A percentile compares a stretch with the other conserved stretches of the same genome.
Conservation (phyloP, 2,888 invertebrate species). For the Tolmerus cingulatus region DNA sequence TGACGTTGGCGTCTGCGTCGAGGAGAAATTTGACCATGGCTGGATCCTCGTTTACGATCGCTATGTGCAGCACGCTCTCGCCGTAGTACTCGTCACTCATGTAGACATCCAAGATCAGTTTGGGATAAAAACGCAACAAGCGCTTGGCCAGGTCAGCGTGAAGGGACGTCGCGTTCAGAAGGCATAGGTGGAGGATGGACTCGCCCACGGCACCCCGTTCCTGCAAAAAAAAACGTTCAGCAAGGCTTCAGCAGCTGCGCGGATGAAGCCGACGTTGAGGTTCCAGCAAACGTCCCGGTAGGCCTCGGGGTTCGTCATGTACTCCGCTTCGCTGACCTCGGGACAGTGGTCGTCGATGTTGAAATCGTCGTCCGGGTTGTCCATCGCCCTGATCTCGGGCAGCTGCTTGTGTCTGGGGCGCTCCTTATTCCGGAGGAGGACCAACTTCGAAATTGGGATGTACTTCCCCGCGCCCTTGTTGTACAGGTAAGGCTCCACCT, state of each 20-base stretch:
- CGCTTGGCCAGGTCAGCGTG: conserved; percentile 94
- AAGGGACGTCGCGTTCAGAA: conserved; percentile 88
- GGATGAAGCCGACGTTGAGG: conserved; percentile 67
- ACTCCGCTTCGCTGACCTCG: conserved; percentile 70
- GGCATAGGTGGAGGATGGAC: conserved; percentile 90
- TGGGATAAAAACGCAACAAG: conserved; percentile 89
- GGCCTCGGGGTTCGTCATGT: conserved; percentile 71
- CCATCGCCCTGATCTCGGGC: conserved; percentile 78
- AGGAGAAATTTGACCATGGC: conserved; percentile 95
- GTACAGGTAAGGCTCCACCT: conserved; percentile 91
- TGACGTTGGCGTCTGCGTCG: conserved; percentile 89
- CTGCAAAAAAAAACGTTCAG: conserved; percentile 56
- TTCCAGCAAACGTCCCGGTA: conserved; percentile 93
- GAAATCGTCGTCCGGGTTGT: conserved; percentile 85
- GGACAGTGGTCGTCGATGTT: conserved; percentile 82
- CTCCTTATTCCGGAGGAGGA: conserved; percentile 86
- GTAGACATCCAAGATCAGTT: conserved; percentile 95
- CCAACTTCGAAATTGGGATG: conserved; percentile 88
- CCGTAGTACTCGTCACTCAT: conserved; percentile 97
- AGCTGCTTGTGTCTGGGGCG: conserved; percentile 81
- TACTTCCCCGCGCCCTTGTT: conserved; percentile 92
- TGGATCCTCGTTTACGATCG: conserved; percentile 98
- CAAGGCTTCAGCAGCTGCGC: not conserved
- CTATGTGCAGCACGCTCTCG: conserved; percentile 94
- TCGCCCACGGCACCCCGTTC: conserved; percentile 96